phyloP scores from a whole-genome alignment of 2,888 invertebrate genomes.

The Ectemnius cavifrons region DNA sequence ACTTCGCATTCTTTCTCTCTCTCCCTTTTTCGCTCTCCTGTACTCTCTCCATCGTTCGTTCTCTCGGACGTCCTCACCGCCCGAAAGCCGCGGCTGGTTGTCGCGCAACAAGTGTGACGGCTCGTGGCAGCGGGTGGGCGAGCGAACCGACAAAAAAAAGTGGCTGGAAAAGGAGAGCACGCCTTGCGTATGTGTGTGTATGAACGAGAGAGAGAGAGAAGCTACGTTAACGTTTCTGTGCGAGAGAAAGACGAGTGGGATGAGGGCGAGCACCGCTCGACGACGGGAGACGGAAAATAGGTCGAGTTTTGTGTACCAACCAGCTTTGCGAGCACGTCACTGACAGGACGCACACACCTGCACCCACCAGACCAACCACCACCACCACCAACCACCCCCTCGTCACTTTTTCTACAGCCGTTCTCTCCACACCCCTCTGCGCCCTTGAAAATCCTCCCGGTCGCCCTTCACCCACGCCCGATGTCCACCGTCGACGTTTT shows the following conservation, averaged over 20 bases:
- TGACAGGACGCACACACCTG: slow-evolving; percentile 54
- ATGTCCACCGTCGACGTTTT: no score
- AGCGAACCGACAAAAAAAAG: slow-evolving; percentile 46
- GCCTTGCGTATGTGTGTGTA: no score
- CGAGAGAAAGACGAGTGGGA: slow-evolving; percentile 8
- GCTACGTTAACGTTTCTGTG: slow-evolving; percentile 8
- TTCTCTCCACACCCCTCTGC: no score
- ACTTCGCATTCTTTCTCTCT: slow-evolving; percentile 4
- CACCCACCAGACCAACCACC: slow-evolving; percentile 16
- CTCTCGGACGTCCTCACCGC: slow-evolving; percentile 13
- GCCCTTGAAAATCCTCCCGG: no score
- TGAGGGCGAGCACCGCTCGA: slow-evolving; percentile 13
- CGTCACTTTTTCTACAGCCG: slow-evolving; percentile 20
- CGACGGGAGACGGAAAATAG: slow-evolving; percentile 55
- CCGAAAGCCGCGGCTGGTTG: slow-evolving; percentile 16
- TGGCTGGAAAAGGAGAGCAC: not conserved
- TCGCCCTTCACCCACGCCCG: no score
- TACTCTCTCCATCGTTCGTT: no score
- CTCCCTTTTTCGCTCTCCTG: not conserved
- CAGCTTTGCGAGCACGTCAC: slow-evolving; percentile 58
- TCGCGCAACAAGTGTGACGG: slow-evolving; percentile 65
- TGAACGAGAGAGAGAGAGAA: not conserved
- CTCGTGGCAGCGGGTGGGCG: slow-evolving; percentile 43
- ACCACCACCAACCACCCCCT: slow-evolving; percentile 25
- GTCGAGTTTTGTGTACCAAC: slow-evolving; percentile 65